Evolutionary conservation across 2,888 invertebrate genomes (phyloP), one percentile per base, ranked within the genome.

Genomic region (Crossocerus cetratus): DNA sequence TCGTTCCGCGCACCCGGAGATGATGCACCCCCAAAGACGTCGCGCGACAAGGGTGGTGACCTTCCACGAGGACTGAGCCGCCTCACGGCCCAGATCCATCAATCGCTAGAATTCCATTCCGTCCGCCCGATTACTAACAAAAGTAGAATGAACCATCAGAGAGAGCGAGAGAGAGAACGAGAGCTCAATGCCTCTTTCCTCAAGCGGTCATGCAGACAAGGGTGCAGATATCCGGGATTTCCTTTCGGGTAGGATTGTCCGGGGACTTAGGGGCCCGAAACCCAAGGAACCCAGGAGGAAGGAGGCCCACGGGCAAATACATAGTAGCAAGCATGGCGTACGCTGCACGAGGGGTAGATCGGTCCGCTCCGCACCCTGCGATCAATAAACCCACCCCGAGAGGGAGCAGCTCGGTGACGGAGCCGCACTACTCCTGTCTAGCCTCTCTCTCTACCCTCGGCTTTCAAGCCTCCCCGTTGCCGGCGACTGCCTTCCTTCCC

Each of bases 301-400:
- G 57, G 45, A 63, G 63, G 67, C 54, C 44, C 63, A 42, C 64
- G 72, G 66, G 71, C 69, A 72, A 77, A 77, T 72, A 72, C 74
- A 77, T 72, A 74, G 64, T 74, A 72, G 75, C 79, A 73, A 80
- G 82, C 83, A 81, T 82, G 82, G 82, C 83, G 82, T 77, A 69
- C 76, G 72, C 63, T 57, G 65, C 75, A 83, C 77, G 82, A 83
- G 81, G 82, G 81, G 83, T 83, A 83, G 79, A 77, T 82, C 70
- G 76, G 83, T 81, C 76, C 80, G 83, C 78, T 83, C 80, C 84
- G 83, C 84, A 78, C 82, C 80, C 83, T 84, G 86, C 86, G 86
- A 86, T 86, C 86, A 86, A 86, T 86, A 86, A 87, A 86, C 86
- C 84, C 85, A 71, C 74, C 80, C 32, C 32, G 76, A 78, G 80